Evolutionary conservation across 2,113 vertebrate genomes (phyloP), one percentile per base, ranked within the genome.

Genomic region (Empidonax alnorum): DNA sequence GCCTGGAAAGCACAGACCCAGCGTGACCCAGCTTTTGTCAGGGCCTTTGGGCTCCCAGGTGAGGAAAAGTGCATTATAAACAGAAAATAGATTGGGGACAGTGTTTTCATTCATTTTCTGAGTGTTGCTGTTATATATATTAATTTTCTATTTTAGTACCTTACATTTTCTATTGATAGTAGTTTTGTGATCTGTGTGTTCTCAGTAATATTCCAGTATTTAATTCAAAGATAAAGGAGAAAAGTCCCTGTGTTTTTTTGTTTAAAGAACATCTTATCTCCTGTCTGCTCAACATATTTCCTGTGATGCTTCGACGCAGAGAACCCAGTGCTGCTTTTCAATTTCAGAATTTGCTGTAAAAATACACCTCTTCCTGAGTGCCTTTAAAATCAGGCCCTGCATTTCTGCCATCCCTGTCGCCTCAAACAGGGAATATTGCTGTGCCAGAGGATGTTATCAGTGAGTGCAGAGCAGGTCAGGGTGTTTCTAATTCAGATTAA

Each of bases 401-500:
- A 7, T 56, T 73, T 44, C 74, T 56, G 58, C 74, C 46, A 41
- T 84, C 72, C 78, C 75, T 86, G 66, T 56, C 80, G 37, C 84
- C n/a, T 84, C 66, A 56, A 84, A 84, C 28, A 65, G n/a, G 39
- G 85, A 12, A 69, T 72, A 56, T 47, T 77, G 80, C 93, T 76
- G 63, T 69, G 84, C 87, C 89, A 90, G 87, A 91, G 84, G 68
- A 95, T 6, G 77, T 97, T 89, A 97, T 94, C 67, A 72, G 96
- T 87, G 47, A 96, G 95, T 95, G 95, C 96, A 90, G 94, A 94
- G 93, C 94, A 89, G 97, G 97, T 97, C 97, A 97, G 35, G 20
- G 84, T 92, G 91, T 97, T 97, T 97, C 97, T 98, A 98, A 98
- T 98, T 97, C 98, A 98, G 98, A 98, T 98, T 98, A 97, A 98